Evolutionary conservation across 2,888 invertebrate species (phyloP).

Genomic region (Oxyscelio sp.): DNA sequence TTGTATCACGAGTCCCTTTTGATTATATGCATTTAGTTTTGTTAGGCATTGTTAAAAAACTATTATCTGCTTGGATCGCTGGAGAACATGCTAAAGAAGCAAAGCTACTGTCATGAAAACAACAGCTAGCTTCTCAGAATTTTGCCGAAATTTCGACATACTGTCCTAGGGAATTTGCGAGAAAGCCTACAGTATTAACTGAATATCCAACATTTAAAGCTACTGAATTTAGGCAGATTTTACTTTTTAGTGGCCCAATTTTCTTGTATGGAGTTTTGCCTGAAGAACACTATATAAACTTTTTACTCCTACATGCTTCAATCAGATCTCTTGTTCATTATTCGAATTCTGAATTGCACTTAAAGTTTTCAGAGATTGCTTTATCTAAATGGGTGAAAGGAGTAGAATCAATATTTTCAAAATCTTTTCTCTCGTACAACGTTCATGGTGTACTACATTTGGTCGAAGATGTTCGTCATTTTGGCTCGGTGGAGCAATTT

Average conservation of each 20-base stretch:
- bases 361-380: not conserved
- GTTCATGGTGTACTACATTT: not conserved
- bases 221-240: conserved; percentile 42
- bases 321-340: not conserved
- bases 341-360: conserved; percentile 10
- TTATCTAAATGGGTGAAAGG: no score
- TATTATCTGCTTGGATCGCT: not conserved
- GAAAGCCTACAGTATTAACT: not conserved
- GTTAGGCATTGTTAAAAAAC: conserved; percentile 29
- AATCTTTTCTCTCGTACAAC: not conserved
- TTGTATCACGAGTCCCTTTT: conserved; percentile 24
- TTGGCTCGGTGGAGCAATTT: conserved; percentile 31
- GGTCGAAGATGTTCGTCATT: not conserved
- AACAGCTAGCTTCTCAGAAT: not conserved
- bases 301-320: not conserved
- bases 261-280: not conserved
- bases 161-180: conserved; percentile 32
- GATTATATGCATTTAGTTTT: conserved; percentile 39
- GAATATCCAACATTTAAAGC: conserved; percentile 25
- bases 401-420: no score
- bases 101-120: not conserved
- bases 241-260: conserved; percentile 2
- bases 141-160: conserved; percentile 1
- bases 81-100: conserved; percentile 1
- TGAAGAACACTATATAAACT: no score